These are phyloP conservation scores for Neoseiulus cucumeris DNA, from an alignment of 1,140 invertebrate genomes.

Conservation along the genomic window DNA sequence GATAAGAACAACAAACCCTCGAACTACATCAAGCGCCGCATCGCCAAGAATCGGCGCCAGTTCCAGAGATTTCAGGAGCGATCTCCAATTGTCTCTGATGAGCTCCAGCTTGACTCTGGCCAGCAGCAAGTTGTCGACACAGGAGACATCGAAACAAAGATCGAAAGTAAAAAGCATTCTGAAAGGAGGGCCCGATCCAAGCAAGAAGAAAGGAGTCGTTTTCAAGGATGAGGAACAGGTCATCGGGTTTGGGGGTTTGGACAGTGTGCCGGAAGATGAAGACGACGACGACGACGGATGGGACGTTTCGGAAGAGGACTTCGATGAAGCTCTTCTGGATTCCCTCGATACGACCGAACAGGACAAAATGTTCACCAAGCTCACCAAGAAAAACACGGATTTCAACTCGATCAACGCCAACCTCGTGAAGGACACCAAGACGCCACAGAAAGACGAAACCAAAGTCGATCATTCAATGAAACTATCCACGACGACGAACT, in stretches of 20 bases:
- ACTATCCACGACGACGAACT: not conserved
- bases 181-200: not conserved
- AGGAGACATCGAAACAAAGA: no score
- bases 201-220: not conserved
- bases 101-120: no score
- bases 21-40: no score
- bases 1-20: no score
- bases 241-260: not conserved
- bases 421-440: not conserved
- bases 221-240: conserved; percentile 5
- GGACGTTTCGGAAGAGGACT: conserved; percentile 7
- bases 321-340: conserved; percentile 3
- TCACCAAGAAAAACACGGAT: not conserved
- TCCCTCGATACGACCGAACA: not conserved
- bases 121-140: no score
- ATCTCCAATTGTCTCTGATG: no score
- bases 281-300: not conserved
- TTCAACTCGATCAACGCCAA: conserved; percentile 6
- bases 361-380: not conserved
- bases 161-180: not conserved
- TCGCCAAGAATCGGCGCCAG: no score
- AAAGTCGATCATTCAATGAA: not conserved
- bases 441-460: no score
- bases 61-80: no score
- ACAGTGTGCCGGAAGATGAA: not conserved